Evolutionary conservation across 2,888 invertebrate genomes (phyloP).

Genomic region (Caenorhabditis imperialis): DNA sequence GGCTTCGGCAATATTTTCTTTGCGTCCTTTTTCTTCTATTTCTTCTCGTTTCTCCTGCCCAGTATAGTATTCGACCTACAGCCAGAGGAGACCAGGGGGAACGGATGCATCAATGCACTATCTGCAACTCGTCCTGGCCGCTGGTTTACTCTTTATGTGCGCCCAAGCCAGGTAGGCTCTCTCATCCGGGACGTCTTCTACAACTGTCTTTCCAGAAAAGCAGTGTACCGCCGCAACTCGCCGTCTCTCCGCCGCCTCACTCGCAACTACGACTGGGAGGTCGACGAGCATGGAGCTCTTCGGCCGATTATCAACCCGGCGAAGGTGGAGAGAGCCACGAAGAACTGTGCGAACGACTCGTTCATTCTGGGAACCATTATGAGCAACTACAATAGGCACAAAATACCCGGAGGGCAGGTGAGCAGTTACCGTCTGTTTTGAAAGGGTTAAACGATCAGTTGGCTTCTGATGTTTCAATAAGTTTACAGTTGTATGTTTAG

Average conservation of each 20-base stretch:
- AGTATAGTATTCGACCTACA: not conserved
- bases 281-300: slow-evolving; percentile 72
- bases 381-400: slow-evolving; percentile 74
- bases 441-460: no score
- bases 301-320: slow-evolving; percentile 68
- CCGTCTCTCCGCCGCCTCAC: slow-evolving; percentile 71
- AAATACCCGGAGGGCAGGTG: slow-evolving; percentile 76
- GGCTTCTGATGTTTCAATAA: no score
- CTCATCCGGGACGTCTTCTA: not conserved
- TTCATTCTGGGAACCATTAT: slow-evolving; percentile 69
- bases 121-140: slow-evolving; percentile 47
- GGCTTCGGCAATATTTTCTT: not conserved
- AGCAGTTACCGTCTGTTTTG: not conserved
- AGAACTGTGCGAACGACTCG: slow-evolving; percentile 74
- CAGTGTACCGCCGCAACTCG: slow-evolving; percentile 73
- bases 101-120: slow-evolving; percentile 47
- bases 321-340: slow-evolving; percentile 59
- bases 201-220: slow-evolving; percentile 53
- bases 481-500: no score
- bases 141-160: slow-evolving; percentile 50
- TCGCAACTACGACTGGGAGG: slow-evolving; percentile 77
- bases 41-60: no score
- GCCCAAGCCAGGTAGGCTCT: slow-evolving; percentile 9
- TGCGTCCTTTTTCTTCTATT: not conserved
- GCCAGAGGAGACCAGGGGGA: not conserved